Evolutionary conservation across 2,113 vertebrate genomes (phyloP), one percentile per base, ranked within the genome.

Genomic region (Hystrix cristata): DNA sequence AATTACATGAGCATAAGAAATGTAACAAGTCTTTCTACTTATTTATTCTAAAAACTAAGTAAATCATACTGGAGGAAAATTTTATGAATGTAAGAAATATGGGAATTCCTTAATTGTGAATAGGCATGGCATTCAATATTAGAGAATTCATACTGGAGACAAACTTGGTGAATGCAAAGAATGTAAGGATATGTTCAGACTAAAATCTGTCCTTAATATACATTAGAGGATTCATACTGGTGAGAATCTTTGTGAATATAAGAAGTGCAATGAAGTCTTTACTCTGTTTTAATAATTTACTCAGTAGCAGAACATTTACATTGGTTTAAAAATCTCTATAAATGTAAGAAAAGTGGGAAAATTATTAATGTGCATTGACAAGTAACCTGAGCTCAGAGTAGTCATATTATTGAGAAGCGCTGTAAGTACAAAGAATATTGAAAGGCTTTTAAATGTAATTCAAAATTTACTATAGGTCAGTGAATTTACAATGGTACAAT

Each of bases 31-130:
- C 1, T 94, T 94, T 78, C 65, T 34, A 67, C 3, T 3, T 85
- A 86, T 25, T 8, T 90, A 2, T 93, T 80, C 7, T 69, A 64
- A 16, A 60, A 64, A 60, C 1, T 29, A 80, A 62, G 82, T 71
- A 91, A 83, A 87, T 97, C 74, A 95, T 95, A 97, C 93, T 97
- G 72, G 48, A 55, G 34, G 89, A 51, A 95, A 27, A 16, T 29
- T 74, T 65, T 92, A 51, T 71, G 14, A 64, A 55, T 76, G 4
- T 84, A 83, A 87, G 10, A 19, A 92, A 64, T 85, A n/a, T 29
- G 60, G 18, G 4, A 91, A 90, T 84, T 12, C 8, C 10, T 94
- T 79, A 18, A 65, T 31, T 48, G 19, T 82, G 7, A 88, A 15
- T 83, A 16, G 7, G 31, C 7, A 90, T 78, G 5, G 71, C 91